These are phyloP conservation scores for Triplophysa dalaica DNA, from an alignment of 2,113 vertebrate genomes.

Conservation along the genomic window DNA sequence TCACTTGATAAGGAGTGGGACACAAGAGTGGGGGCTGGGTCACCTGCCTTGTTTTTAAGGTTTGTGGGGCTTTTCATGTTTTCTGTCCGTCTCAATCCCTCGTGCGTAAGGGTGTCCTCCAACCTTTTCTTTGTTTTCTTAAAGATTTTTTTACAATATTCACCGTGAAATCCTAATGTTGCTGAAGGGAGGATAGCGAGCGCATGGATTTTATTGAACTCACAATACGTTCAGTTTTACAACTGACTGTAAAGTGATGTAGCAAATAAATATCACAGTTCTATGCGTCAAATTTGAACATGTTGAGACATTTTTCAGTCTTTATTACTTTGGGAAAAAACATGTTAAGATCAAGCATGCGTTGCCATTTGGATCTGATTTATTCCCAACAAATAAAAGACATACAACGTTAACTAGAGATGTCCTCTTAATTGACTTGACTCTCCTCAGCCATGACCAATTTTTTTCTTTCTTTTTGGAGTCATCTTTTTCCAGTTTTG, in stretches of 20 bases:
- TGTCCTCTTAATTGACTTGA: slow-evolving; percentile 23
- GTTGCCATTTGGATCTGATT: background rate
- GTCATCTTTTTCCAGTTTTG: slow-evolving; percentile 57
- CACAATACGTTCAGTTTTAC: slow-evolving; percentile 89
- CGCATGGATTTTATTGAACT: slow-evolving; percentile 63
- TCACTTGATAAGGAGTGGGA: slow-evolving; percentile 24
- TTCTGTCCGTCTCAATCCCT: slow-evolving; percentile 76
- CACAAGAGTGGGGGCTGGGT: slow-evolving; percentile 64
- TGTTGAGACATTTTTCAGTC: background rate
- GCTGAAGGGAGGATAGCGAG: slow-evolving; percentile 58
- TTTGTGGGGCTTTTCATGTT: too few species aligned
- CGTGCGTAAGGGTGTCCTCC: slow-evolving; percentile 78
- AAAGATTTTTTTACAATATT: slow-evolving; percentile 63
- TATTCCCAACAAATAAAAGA: background rate
- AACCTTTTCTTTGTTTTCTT: slow-evolving; percentile 76
- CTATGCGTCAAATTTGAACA: background rate
- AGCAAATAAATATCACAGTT: slow-evolving; percentile 12
- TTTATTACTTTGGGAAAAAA: background rate
- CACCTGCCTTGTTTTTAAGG: too few species aligned
- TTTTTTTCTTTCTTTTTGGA: background rate
- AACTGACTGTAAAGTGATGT: slow-evolving; percentile 88
- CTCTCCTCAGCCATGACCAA: slow-evolving; percentile 62
- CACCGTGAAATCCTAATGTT: slow-evolving; percentile 64
- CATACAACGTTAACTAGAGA: slow-evolving; percentile 68
- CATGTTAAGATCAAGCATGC: background rate